Conservation (phyloP, 2,888 invertebrate species). For the Pharmacophagus antenor region DNA sequence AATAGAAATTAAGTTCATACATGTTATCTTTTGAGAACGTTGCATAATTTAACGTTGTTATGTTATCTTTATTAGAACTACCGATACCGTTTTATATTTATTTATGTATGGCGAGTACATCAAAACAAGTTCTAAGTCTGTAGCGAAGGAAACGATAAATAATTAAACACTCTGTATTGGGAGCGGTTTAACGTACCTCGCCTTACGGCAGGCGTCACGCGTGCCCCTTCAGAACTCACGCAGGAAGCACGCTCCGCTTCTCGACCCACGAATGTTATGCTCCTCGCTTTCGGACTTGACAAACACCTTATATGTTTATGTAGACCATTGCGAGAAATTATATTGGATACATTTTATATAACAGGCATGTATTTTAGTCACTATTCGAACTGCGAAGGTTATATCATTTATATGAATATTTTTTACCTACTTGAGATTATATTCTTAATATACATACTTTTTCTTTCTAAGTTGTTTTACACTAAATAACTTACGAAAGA, state of each 20-base stretch:
- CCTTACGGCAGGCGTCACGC: slow-evolving; percentile 50
- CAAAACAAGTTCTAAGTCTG: slow-evolving; percentile 10
- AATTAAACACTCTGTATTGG: slow-evolving; percentile 49
- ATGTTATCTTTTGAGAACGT: neutral
- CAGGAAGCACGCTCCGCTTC: slow-evolving; percentile 69
- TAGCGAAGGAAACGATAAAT: slow-evolving; percentile 32
- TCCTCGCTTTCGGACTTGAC: slow-evolving; percentile 49
- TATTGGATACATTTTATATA: slow-evolving; percentile 11
- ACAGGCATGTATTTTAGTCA: neutral
- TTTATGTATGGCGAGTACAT: slow-evolving; percentile 23
- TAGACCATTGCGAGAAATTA: slow-evolving; percentile 47
- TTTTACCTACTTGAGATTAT: neutral
- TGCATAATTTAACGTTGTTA: neutral
- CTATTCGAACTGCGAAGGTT: neutral
- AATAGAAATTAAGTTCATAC: too few relatives aligned
- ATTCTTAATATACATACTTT: too few relatives aligned
- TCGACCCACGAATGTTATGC: slow-evolving; percentile 44
- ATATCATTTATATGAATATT: neutral
- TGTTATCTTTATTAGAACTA: neutral
- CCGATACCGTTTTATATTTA: neutral
- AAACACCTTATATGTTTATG: slow-evolving; percentile 55
- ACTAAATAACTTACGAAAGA: too few relatives aligned
- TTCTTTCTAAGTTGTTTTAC: too few relatives aligned
- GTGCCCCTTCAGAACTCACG: slow-evolving; percentile 47
- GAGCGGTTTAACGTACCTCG: slow-evolving; percentile 43